phyloP scores from a whole-genome alignment of 2,888 invertebrate genomes.

The Lasioglossum oenotherae region DNA sequence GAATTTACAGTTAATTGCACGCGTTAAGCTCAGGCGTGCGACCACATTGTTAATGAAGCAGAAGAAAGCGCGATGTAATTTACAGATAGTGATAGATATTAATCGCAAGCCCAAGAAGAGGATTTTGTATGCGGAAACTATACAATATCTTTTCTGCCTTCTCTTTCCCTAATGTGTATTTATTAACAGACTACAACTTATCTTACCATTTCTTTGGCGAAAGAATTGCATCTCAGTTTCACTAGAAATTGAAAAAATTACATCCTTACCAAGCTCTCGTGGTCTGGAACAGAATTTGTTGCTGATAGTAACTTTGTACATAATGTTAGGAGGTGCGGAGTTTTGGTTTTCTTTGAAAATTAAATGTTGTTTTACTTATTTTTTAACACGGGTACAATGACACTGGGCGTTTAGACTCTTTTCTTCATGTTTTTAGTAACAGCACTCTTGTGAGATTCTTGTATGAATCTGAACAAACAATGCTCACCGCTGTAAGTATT shows the following conservation, averaged over 20 bases:
- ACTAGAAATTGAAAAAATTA: too few relatives aligned
- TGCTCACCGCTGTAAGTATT: neutral
- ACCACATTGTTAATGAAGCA: conserved; percentile 49
- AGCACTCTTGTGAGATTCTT: neutral
- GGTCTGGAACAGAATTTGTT: too few relatives aligned
- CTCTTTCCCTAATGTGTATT: neutral
- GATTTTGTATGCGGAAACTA: neutral
- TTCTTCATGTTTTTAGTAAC: neutral
- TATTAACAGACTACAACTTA: neutral
- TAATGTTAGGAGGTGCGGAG: too few relatives aligned
- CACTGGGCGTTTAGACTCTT: neutral
- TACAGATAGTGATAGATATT: conserved; percentile 10
- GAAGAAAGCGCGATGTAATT: conserved; percentile 51
- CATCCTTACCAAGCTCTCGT: too few relatives aligned
- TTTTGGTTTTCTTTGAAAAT: too few relatives aligned
- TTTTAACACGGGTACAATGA: neutral
- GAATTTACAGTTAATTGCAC: conserved; percentile 64
- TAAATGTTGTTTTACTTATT: too few relatives aligned
- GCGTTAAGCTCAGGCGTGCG: conserved; percentile 45
- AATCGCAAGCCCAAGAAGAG: neutral
- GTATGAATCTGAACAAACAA: neutral
- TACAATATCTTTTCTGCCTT: neutral
- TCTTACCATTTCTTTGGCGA: neutral
- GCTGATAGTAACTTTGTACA: too few relatives aligned
- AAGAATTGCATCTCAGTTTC: neutral